Conservation (phyloP, 2,888 invertebrate genomes). For the Busseola fusca region DNA sequence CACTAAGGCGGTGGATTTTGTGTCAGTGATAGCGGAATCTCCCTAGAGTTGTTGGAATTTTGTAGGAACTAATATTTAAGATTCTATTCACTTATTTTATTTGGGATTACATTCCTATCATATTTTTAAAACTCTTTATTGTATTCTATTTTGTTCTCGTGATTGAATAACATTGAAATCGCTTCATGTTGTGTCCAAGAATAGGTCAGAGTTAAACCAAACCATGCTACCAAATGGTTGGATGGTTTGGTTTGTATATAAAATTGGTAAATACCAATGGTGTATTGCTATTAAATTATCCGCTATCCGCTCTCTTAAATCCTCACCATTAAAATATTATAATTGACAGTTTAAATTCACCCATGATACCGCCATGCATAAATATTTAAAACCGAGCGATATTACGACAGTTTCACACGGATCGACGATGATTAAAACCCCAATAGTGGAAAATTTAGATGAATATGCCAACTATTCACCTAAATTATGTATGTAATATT, state of each 20-base stretch:
- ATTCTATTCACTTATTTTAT: not conserved
- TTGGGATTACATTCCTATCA: not conserved
- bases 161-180: not conserved
- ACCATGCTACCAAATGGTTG: too few species aligned
- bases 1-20: slow-evolving; percentile 41
- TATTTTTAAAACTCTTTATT: not conserved
- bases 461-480: slow-evolving; percentile 26
- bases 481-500: slow-evolving; percentile 47
- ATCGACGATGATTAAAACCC: slow-evolving; percentile 33
- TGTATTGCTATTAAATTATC: slow-evolving; percentile 1
- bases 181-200: not conserved
- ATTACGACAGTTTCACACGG: slow-evolving; percentile 48
- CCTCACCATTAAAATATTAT: slow-evolving; percentile 34
- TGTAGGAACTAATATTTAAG: not conserved
- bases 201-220: not conserved
- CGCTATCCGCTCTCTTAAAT: slow-evolving; percentile 36
- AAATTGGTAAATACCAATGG: not conserved
- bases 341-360: slow-evolving; percentile 41
- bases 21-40: slow-evolving; percentile 34
- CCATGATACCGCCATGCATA: slow-evolving; percentile 32
- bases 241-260: too few species aligned
- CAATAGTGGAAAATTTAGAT: slow-evolving; percentile 37
- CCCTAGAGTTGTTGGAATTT: too few species aligned
- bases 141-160: not conserved
- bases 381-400: slow-evolving; percentile 53